Conservation (phyloP, 2,888 invertebrate species). For the Drosophila vallismaia region DNA sequence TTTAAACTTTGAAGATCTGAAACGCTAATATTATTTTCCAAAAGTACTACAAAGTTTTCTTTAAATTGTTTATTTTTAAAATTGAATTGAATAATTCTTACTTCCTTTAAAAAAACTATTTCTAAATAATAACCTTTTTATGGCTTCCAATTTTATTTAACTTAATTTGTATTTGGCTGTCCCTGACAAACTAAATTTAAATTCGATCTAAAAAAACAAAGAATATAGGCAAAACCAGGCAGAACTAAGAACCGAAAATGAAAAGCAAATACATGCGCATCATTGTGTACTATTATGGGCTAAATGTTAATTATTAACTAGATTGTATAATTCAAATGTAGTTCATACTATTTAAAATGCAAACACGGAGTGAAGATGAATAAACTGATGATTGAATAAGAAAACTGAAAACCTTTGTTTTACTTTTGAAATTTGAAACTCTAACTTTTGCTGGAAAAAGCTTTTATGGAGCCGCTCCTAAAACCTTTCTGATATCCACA, state of each 20-base stretch:
- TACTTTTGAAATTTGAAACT: not conserved
- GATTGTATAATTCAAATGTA: conserved; percentile 77
- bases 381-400: conserved; percentile 48
- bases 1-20: too few species aligned
- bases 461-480: too few species aligned
- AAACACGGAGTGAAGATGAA: conserved; percentile 51
- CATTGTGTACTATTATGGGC: conserved; percentile 70
- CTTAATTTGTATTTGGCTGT: not conserved
- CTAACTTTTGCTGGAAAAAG: too few species aligned
- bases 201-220: conserved; percentile 20
- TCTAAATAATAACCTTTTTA: too few species aligned
- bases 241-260: conserved; percentile 26
- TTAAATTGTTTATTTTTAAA: too few species aligned
- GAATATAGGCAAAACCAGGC: conserved; percentile 23
- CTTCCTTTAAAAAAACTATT: too few species aligned
- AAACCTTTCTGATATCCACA: too few species aligned
- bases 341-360: conserved; percentile 72
- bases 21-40: too few species aligned
- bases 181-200: conserved; percentile 27
- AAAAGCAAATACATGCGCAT: conserved; percentile 55
- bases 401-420: not conserved
- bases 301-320: conserved; percentile 78
- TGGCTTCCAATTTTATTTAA: not conserved
- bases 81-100: too few species aligned
- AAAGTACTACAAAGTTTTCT: too few species aligned